Evolutionary conservation across 64 coral and sea anemone genomes (phyloP).

Genomic region (Porites lutea): DNA sequence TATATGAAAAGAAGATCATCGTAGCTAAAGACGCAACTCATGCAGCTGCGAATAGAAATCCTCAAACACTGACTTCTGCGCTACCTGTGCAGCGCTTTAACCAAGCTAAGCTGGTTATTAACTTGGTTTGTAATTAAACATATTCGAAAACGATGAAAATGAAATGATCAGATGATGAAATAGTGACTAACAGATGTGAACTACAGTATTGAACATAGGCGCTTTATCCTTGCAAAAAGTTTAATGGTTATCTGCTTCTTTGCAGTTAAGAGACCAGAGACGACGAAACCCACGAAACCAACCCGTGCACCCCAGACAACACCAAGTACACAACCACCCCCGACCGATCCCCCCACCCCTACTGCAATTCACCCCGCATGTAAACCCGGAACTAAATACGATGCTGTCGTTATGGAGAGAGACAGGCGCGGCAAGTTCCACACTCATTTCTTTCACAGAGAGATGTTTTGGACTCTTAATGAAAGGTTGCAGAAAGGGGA

Average conservation of each 20-base stretch:
- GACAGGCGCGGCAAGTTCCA: background rate
- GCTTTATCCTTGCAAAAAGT: no score
- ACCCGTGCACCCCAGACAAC: background rate
- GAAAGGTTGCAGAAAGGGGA: background rate
- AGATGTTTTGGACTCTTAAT: slow-evolving; percentile 30
- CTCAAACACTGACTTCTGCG: no score
- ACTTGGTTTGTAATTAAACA: no score
- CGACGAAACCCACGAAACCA: background rate
- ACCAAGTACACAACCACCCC: background rate
- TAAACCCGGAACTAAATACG: background rate
- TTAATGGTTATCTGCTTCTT: background rate
- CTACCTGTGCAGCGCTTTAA: no score
- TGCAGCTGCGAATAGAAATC: no score
- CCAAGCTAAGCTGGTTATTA: no score
- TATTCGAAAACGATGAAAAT: no score
- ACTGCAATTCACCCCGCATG: background rate
- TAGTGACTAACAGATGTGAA: no score
- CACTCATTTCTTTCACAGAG: slow-evolving; percentile 59
- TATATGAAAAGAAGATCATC: no score
- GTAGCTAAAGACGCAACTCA: no score
- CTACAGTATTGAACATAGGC: no score
- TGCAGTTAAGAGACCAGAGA: background rate
- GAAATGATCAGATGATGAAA: no score
- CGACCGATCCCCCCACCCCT: background rate
- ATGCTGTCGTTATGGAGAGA: background rate